Evolutionary conservation across 2,888 invertebrate species (phyloP).

Genomic region (Aphidius colemani): DNA sequence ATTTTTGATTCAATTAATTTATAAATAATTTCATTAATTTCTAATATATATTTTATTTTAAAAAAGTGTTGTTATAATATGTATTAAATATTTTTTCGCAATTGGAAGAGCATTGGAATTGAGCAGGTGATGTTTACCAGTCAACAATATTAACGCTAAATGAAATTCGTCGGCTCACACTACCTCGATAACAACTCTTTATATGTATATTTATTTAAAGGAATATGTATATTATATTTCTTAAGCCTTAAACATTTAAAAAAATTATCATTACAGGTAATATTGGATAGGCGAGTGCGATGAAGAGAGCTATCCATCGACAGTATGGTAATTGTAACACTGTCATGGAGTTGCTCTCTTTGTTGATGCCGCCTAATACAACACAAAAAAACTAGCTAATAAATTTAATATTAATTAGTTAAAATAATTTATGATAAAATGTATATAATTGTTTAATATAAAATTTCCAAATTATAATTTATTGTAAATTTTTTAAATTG

Average conservation of each 20-base stretch:
- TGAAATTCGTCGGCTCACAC: slow-evolving; percentile 51
- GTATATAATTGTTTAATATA: too few species aligned
- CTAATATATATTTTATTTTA: neutral
- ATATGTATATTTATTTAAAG: too few species aligned
- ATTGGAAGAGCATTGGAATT: slow-evolving; percentile 6
- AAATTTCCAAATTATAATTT: too few species aligned
- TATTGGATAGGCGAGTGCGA: slow-evolving; percentile 57
- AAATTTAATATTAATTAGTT: neutral
- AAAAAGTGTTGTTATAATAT: neutral
- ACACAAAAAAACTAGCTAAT: slow-evolving; percentile 44
- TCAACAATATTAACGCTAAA: slow-evolving; percentile 54
- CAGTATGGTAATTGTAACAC: slow-evolving; percentile 92
- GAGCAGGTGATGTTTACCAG: slow-evolving; percentile 44
- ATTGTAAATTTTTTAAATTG: neutral
- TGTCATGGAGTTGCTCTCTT: slow-evolving; percentile 99
- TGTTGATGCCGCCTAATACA: slow-evolving; percentile 83
- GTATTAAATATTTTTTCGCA: neutral
- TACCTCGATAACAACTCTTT: slow-evolving; percentile 46
- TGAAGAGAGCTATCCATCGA: slow-evolving; percentile 99
- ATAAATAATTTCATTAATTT: neutral
- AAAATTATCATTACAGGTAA: neutral
- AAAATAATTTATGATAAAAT: neutral
- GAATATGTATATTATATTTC: too few species aligned
- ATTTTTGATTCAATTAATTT: slow-evolving; percentile 1
- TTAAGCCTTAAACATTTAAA: neutral